A percentile compares a stretch with the other conserved stretches of the same genome.
Evolutionary conservation across 2,888 invertebrate genomes (phyloP).

Genomic region (Drosophila lutescens): DNA sequence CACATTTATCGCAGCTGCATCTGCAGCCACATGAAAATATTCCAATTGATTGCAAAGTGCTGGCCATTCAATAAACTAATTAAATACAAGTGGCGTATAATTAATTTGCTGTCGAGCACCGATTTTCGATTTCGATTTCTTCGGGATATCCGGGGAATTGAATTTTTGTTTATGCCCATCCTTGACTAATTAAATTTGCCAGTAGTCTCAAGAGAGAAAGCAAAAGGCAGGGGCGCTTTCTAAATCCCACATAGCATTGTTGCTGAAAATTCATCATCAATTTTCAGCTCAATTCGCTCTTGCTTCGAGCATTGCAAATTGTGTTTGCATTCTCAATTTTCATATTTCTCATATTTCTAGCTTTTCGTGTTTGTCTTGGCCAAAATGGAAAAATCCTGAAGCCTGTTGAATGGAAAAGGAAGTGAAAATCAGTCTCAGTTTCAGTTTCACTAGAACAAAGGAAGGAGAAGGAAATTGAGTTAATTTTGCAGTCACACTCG

Average conservation of each 20-base stretch:
- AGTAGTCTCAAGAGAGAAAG: neutral
- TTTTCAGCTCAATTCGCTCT: slow-evolving; percentile 40
- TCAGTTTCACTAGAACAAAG: slow-evolving; percentile 30
- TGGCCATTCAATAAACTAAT: slow-evolving; percentile 47
- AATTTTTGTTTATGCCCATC: slow-evolving; percentile 33
- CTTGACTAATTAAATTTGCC: slow-evolving; percentile 30
- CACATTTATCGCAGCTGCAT: slow-evolving; percentile 47
- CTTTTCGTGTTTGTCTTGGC: slow-evolving; percentile 30
- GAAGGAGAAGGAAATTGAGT: slow-evolving; percentile 28
- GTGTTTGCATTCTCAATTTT: slow-evolving; percentile 45
- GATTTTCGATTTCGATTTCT: neutral
- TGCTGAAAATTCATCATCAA: slow-evolving; percentile 31
- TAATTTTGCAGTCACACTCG: slow-evolving; percentile 38
- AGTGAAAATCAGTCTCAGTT: slow-evolving; percentile 26
- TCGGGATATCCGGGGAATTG: slow-evolving; percentile 15
- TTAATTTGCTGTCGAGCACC: slow-evolving; percentile 32
- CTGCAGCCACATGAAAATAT: slow-evolving; percentile 17
- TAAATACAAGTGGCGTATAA: slow-evolving; percentile 42
- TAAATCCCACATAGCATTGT: slow-evolving; percentile 3
- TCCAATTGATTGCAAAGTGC: slow-evolving; percentile 41
- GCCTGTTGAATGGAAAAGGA: neutral
- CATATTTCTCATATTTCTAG: slow-evolving; percentile 39
- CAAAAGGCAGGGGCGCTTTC: neutral
- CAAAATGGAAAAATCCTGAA: slow-evolving; percentile 35
- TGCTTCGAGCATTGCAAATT: slow-evolving; percentile 37